phyloP scores from a whole-genome alignment of 2,888 invertebrate genomes.

The Hydropsyche betteni region DNA sequence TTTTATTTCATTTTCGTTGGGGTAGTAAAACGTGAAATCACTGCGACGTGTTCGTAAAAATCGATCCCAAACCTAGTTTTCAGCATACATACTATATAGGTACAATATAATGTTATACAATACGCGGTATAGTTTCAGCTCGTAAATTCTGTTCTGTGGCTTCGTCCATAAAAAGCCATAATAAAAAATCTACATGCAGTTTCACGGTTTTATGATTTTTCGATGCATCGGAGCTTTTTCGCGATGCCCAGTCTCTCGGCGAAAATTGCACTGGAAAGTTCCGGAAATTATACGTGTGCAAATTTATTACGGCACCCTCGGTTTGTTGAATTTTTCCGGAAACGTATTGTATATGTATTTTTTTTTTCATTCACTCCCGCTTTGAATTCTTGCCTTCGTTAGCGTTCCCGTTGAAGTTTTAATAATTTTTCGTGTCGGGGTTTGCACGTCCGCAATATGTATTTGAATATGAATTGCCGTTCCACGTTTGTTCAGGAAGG shows the following conservation, averaged over 20 bases:
- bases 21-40: no score
- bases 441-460: no score
- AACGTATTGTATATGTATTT: no score
- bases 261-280: constrained; percentile 1
- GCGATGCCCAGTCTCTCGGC: background rate
- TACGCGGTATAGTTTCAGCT: constrained; percentile 5
- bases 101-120: no score
- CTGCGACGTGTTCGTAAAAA: constrained; percentile 4
- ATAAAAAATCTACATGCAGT: constrained; percentile 26
- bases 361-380: background rate
- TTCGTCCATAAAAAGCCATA: constrained; percentile 9
- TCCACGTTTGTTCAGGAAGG: no score
- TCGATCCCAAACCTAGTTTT: constrained; percentile 9
- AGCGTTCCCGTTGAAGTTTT: background rate
- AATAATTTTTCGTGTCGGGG: no score
- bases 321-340: no score
- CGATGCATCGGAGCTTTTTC: constrained; percentile 12
- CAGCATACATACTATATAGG: no score
- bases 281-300: background rate
- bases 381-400: background rate
- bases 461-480: no score
- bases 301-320: background rate
- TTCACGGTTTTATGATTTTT: constrained; percentile 26
- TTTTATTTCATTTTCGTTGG: no score
- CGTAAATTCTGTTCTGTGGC: constrained; percentile 21